Evolutionary conservation across 2,113 vertebrate genomes (phyloP).

Genomic region (Mormoops blainvillei): DNA sequence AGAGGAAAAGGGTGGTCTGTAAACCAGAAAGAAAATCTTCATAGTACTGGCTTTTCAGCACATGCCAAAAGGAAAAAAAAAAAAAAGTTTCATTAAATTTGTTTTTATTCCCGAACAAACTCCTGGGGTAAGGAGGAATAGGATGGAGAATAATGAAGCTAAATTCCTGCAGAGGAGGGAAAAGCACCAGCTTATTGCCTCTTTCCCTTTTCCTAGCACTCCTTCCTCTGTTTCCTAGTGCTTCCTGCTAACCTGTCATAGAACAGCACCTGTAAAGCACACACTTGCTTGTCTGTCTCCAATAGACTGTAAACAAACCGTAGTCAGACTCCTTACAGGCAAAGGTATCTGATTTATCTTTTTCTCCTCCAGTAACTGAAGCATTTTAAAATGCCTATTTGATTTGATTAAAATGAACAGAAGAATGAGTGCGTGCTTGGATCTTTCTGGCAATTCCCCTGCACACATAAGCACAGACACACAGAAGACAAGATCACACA

Average conservation of each 20-base stretch:
- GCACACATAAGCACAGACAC: background rate
- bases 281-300: background rate
- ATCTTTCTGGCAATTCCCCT: background rate
- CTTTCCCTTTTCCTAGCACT: background rate
- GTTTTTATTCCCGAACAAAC: background rate
- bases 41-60: background rate
- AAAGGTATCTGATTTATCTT: background rate
- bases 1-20: background rate
- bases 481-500: background rate
- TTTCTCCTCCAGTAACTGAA: background rate
- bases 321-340: background rate
- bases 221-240: background rate
- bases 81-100: background rate
- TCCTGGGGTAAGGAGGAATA: background rate
- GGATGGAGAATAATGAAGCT: background rate
- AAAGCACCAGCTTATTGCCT: background rate
- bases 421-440: background rate
- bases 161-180: background rate
- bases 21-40: background rate
- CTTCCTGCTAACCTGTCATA: background rate
- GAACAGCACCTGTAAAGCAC: background rate
- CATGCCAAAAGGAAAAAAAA: background rate
- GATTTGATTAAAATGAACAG: slow-evolving; percentile 5
- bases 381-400: background rate
- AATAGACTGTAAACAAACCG: background rate